phyloP scores from a whole-genome alignment of 2,797 vertebrate species.

The Iguana delicatissima region DNA sequence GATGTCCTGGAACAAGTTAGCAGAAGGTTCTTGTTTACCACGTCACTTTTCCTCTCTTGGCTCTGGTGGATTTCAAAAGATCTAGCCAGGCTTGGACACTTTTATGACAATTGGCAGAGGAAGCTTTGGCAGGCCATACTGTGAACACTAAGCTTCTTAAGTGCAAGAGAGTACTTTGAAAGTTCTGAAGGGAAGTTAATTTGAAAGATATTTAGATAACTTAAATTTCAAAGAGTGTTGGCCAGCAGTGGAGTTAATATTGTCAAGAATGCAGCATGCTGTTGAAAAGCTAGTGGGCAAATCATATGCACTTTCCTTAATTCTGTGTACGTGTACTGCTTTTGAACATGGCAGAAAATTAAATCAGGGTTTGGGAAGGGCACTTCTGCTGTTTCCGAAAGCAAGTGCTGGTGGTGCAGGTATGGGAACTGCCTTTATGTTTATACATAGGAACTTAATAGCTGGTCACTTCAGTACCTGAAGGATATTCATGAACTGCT shows the following conservation, averaged over 20 bases:
- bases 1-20: neutral
- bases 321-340: neutral
- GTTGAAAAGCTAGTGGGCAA: neutral
- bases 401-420: neutral
- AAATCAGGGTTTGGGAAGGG: neutral
- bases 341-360: neutral
- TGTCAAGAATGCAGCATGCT: too few relatives aligned
- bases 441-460: too few relatives aligned
- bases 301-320: neutral
- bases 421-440: too few relatives aligned
- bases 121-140: neutral
- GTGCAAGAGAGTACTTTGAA: neutral
- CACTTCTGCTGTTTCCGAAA: neutral
- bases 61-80: constrained; percentile 11
- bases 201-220: neutral
- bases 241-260: neutral
- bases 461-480: neutral
- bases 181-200: neutral
- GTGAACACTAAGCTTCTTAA: neutral
- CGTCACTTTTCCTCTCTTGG: neutral
- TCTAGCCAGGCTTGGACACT: neutral
- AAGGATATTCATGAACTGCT: too few relatives aligned
- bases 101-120: constrained; percentile 5
- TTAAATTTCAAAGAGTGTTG: neutral
- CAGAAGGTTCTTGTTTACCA: constrained; percentile 9